Percentiles rank a stretch among this genome's conserved stretches.
phyloP scores from a whole-genome alignment of 2,113 vertebrate genomes.

The Aldabrachelys gigantea region DNA sequence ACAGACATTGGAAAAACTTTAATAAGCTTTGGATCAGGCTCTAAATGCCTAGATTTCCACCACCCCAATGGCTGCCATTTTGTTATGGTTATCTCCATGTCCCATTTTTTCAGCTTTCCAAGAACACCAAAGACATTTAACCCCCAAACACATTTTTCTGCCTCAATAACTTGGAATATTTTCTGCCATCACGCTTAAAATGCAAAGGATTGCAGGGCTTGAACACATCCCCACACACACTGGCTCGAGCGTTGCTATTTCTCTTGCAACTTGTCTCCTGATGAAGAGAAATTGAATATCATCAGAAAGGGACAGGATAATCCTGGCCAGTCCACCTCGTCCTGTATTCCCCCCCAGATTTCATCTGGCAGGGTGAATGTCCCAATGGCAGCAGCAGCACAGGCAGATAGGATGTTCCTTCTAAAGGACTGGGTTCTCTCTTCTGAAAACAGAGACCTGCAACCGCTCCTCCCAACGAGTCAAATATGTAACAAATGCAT shows the following conservation, averaged over 20 bases:
- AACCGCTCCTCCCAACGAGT: background rate
- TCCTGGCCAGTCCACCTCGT: background rate
- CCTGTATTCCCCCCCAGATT: background rate
- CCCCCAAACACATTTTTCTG: background rate
- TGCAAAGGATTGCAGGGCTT: background rate
- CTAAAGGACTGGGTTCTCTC: background rate
- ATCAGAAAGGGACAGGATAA: background rate
- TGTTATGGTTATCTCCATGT: background rate
- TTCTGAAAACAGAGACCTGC: background rate
- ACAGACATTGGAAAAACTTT: background rate
- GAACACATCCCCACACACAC: background rate
- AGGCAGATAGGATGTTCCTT: background rate
- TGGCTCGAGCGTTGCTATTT: background rate
- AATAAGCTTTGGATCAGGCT: background rate
- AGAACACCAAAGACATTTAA: background rate
- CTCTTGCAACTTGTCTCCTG: background rate
- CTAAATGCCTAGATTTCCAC: background rate
- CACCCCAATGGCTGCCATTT: background rate
- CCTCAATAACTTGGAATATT: background rate
- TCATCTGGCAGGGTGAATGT: background rate
- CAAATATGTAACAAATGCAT: background rate
- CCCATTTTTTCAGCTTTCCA: background rate
- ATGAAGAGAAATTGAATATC: background rate
- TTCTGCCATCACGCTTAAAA: background rate
- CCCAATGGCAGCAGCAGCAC: background rate